These are phyloP conservation scores for Scaptomyza cyrtandrae DNA, from an alignment of 2,888 invertebrate species.

Conservation along the genomic window DNA sequence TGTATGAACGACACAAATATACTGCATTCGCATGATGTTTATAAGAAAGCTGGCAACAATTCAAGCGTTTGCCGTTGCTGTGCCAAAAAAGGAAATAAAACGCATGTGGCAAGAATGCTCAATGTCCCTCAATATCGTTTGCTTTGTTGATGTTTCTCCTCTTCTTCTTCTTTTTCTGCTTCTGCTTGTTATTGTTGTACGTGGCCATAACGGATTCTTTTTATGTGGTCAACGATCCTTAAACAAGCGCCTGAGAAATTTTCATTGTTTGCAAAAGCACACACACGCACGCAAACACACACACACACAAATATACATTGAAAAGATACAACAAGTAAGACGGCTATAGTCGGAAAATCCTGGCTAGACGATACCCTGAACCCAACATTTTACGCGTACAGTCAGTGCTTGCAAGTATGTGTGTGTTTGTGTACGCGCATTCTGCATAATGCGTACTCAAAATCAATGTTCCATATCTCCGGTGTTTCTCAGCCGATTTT, in stretches of 20 bases:
- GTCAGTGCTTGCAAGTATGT: too few species aligned
- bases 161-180: too few species aligned
- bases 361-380: too few species aligned
- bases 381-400: too few species aligned
- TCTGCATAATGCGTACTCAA: too few species aligned
- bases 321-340: background rate
- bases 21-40: conserved; percentile 22
- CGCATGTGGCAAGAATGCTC: conserved; percentile 54
- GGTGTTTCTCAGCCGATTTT: too few species aligned
- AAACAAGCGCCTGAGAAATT: conserved; percentile 44
- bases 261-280: conserved; percentile 30
- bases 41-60: conserved; percentile 43
- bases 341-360: too few species aligned
- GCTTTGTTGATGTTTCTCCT: too few species aligned
- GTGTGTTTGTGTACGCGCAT: too few species aligned
- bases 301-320: too few species aligned
- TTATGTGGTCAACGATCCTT: conserved; percentile 79
- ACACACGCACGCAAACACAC: background rate
- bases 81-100: conserved; percentile 72
- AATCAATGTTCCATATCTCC: too few species aligned
- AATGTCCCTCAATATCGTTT: conserved; percentile 32
- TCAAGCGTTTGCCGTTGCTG: conserved; percentile 38
- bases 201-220: conserved; percentile 71
- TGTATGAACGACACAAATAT: background rate
- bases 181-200: conserved; percentile 24